Evolutionary conservation across 2,113 vertebrate species (phyloP), one percentile per base, ranked within the genome.

Genomic region (Garra rufa): DNA sequence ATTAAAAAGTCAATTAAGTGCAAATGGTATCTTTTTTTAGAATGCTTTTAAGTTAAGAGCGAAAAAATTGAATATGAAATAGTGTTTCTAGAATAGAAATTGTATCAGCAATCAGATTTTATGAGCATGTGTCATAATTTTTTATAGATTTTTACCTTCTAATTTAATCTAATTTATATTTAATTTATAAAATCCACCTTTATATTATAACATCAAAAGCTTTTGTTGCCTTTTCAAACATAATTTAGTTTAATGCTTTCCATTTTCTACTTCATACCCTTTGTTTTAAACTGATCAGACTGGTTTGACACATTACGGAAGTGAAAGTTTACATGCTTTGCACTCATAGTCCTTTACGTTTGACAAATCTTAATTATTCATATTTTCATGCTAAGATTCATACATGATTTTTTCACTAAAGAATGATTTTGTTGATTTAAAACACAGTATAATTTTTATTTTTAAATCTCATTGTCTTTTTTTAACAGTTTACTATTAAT

Each of bases 251-350:
- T 52, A 82, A 82, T 70, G 43, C 63, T 84, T 88, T 38, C 21
- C 61, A 59, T 78, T 48, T 83, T 76, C 34, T 65, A 46, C 78
- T 76, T 77, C 43, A 41, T 87, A 28, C 79, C 34, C 71, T 79
- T 83, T 86, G 85, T 83, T 81, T 85, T 87, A 65, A 94, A 91
- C 95, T 92, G 93, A 93, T 92, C 92, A 82, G 93, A 95, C 95
- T 95, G 94, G 95, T 95, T 94, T 90, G 91, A 92, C 94, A 92
- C 84, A 94, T 95, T 92, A 92, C 85, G 92, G 92, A 92, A 93
- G 91, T 92, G 94, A 94, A 90, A 90, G 92, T 93, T 93, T 90
- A 92, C 92, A 93, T 5, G 28, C 88, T 84, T 84, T 17, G 70
- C 81, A 65, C 75, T 85, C 85, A 74, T 90, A 43, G 28, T 73